phyloP scores from a whole-genome alignment of 2,888 invertebrate species.

The Andrena fulva region DNA sequence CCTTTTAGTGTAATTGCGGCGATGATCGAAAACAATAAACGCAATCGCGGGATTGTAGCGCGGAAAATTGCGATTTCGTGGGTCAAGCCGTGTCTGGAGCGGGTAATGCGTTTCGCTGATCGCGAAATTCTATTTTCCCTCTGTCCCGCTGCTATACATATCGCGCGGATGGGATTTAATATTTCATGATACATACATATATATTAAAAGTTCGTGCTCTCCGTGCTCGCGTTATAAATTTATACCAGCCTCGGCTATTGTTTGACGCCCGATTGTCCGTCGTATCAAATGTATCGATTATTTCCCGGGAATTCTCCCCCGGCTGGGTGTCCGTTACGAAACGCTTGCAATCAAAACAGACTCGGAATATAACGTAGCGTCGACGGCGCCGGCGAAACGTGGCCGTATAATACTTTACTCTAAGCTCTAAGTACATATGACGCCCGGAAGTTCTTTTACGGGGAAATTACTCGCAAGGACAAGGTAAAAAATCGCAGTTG shows the following conservation, averaged over 20 bases:
- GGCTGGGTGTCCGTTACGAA: background rate
- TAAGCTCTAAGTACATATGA: too few species aligned
- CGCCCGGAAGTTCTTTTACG: background rate
- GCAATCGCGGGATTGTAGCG: slow-evolving; percentile 13
- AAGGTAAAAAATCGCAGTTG: too few species aligned
- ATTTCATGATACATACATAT: slow-evolving; percentile 15
- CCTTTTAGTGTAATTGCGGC: slow-evolving; percentile 53
- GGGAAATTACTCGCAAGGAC: background rate
- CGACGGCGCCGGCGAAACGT: too few species aligned
- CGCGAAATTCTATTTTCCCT: background rate
- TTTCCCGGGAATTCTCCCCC: background rate
- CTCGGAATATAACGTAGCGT: too few species aligned
- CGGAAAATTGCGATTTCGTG: slow-evolving; percentile 22
- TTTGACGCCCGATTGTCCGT: slow-evolving; percentile 24
- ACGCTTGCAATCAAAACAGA: too few species aligned
- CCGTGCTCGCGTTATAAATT: slow-evolving; percentile 17
- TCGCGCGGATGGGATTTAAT: slow-evolving; percentile 18
- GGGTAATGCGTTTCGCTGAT: slow-evolving; percentile 28
- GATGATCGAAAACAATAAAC: slow-evolving; percentile 34
- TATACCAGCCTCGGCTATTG: slow-evolving; percentile 6
- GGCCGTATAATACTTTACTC: too few species aligned
- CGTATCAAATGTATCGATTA: slow-evolving; percentile 31
- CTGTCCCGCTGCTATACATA: background rate
- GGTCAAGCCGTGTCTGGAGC: slow-evolving; percentile 9
- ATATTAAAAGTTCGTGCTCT: slow-evolving; percentile 36